Evolutionary conservation across 2,113 vertebrate species (phyloP).

Genomic region (Girardinichthys multiradiatus): DNA sequence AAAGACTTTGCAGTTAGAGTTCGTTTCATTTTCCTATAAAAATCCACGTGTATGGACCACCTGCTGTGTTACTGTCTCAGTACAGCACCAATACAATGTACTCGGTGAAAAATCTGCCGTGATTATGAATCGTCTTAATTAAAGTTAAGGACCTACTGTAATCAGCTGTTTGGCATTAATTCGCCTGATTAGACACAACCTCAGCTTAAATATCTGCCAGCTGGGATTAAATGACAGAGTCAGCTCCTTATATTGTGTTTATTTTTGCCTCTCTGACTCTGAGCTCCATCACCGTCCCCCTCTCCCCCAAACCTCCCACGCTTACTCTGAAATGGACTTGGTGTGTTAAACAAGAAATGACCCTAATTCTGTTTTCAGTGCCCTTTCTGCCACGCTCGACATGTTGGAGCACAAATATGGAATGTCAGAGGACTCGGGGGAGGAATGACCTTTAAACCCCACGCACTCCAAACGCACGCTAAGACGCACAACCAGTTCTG

Average conservation of each 20-base stretch:
- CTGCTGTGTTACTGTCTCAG: neutral
- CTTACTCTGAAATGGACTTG: slow-evolving; percentile 3
- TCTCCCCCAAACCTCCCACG: neutral
- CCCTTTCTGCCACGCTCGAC: slow-evolving; percentile 82
- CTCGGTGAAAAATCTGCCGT: neutral
- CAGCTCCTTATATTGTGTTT: slow-evolving; percentile 5
- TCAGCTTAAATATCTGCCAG: slow-evolving; percentile 1
- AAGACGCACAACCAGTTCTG: slow-evolving; percentile 51
- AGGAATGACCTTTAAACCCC: slow-evolving; percentile 48
- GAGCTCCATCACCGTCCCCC: neutral
- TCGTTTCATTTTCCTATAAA: neutral
- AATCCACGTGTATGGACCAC: no score
- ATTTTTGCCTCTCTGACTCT: neutral
- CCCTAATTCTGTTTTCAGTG: slow-evolving; percentile 77
- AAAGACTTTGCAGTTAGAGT: neutral
- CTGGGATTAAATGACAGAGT: neutral
- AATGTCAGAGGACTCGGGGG: slow-evolving; percentile 68
- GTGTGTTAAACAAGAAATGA: slow-evolving; percentile 32
- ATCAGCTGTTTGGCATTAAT: neutral
- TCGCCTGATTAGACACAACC: neutral
- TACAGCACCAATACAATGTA: neutral
- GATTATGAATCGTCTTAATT: neutral
- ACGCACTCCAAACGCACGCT: slow-evolving; percentile 21
- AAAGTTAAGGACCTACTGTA: neutral
- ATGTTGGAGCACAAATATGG: slow-evolving; percentile 86